Percentiles rank a stretch among this genome's conserved stretches.
These are phyloP conservation scores for Drosophila helvetica DNA, from an alignment of 2,888 invertebrate genomes.

Conservation along the genomic window DNA sequence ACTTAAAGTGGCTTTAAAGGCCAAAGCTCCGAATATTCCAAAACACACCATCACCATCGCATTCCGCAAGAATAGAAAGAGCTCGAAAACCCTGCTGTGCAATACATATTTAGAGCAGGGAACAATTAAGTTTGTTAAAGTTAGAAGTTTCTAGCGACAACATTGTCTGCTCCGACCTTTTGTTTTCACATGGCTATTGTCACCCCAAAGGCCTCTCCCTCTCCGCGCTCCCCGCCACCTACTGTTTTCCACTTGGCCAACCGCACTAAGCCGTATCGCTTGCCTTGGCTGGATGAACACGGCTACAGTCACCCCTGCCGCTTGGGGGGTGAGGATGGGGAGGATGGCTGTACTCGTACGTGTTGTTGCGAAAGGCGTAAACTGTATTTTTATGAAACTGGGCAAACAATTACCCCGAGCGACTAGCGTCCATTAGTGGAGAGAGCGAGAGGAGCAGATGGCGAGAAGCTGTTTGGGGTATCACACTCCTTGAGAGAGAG, in stretches of 20 bases:
- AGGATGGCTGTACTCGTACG: conserved; percentile 42
- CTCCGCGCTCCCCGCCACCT: neutral
- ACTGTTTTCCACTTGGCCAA: conserved; percentile 31
- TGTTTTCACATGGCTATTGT: conserved; percentile 66
- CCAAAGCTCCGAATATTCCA: conserved; percentile 22
- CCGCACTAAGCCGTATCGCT: conserved; percentile 31
- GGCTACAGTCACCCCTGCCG: neutral
- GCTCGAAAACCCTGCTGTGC: conserved; percentile 25
- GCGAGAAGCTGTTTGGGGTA: neutral
- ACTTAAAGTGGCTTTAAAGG: conserved; percentile 9
- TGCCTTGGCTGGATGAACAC: neutral
- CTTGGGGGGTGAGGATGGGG: conserved; percentile 3
- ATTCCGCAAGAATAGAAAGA: conserved; percentile 4
- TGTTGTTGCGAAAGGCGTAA: conserved; percentile 73
- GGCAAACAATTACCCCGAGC: conserved; percentile 72
- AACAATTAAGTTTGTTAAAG: conserved; percentile 77
- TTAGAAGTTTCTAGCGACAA: conserved; percentile 75
- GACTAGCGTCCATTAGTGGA: conserved; percentile 42
- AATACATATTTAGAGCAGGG: conserved; percentile 47
- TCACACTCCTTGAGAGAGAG: neutral
- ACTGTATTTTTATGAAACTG: conserved; percentile 76
- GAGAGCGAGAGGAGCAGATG: neutral
- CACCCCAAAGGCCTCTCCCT: conserved; percentile 1
- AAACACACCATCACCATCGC: conserved; percentile 9
- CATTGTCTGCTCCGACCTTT: conserved; percentile 70